phyloP scores from a whole-genome alignment of 2,113 vertebrate species.

The Pavo muticus region DNA sequence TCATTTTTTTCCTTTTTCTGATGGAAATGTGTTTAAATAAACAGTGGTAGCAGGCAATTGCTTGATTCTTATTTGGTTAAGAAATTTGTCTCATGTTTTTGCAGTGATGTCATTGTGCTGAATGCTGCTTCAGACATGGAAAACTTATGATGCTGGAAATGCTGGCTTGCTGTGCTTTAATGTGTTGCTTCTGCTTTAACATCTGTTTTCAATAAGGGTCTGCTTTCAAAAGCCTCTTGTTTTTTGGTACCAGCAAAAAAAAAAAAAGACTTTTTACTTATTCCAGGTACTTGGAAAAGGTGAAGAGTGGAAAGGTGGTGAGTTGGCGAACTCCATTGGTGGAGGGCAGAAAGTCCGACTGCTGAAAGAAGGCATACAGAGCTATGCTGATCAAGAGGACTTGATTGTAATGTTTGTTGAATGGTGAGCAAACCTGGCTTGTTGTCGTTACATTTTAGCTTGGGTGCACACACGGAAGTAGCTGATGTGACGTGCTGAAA shows the following conservation, averaged over 20 bases:
- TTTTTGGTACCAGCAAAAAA: background rate
- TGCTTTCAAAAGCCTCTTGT: background rate
- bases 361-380: slow-evolving; percentile 89
- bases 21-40: background rate
- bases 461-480: background rate
- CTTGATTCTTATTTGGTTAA: slow-evolving; percentile 43
- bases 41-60: slow-evolving; percentile 8
- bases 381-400: slow-evolving; percentile 86
- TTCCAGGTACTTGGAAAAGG: slow-evolving; percentile 91
- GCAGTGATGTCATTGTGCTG: slow-evolving; percentile 44
- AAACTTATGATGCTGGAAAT: slow-evolving; percentile 40
- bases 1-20: background rate
- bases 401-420: slow-evolving; percentile 90
- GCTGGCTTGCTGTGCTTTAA: slow-evolving; percentile 26
- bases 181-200: slow-evolving; percentile 34
- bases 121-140: slow-evolving; percentile 51
- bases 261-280: background rate
- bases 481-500: background rate
- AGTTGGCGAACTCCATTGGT: slow-evolving; percentile 88
- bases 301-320: slow-evolving; percentile 91
- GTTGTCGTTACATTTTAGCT: background rate
- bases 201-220: slow-evolving; percentile 23
- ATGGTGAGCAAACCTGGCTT: slow-evolving; percentile 82
- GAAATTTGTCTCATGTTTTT: slow-evolving; percentile 58
- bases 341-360: slow-evolving; percentile 96